A percentile compares a stretch with the other conserved stretches of the same genome.
Evolutionary conservation across 2,888 invertebrate species (phyloP).

Genomic region (Dynastes grantii): DNA sequence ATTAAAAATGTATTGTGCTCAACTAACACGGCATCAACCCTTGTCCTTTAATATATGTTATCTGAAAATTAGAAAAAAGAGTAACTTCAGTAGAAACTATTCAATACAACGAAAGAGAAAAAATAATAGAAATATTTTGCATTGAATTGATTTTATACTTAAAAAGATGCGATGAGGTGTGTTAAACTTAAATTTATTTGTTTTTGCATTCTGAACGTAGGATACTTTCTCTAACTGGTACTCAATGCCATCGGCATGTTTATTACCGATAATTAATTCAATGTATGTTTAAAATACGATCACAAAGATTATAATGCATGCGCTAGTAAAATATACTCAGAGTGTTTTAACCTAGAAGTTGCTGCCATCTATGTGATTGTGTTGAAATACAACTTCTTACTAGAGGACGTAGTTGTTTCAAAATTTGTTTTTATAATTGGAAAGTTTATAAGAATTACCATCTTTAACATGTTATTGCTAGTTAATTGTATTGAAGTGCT

Average conservation of each 20-base stretch:
- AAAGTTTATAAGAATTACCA: not conserved
- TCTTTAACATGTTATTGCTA: not conserved
- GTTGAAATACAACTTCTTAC: not conserved
- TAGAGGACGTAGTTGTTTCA: not conserved
- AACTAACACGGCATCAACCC: too few species aligned
- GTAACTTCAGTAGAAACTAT: too few species aligned
- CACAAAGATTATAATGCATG: not conserved
- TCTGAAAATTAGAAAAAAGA: too few species aligned
- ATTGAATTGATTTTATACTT: too few species aligned
- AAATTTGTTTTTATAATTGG: not conserved
- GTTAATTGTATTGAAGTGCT: too few species aligned
- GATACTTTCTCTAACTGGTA: conserved; percentile 5
- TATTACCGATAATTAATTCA: conserved; percentile 26
- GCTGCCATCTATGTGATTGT: not conserved
- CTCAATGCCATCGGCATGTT: conserved; percentile 24
- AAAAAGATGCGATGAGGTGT: not conserved
- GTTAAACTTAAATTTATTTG: conserved; percentile 35
- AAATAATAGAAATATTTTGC: too few species aligned
- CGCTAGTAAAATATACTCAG: not conserved
- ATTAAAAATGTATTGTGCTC: too few species aligned
- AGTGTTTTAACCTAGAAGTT: not conserved
- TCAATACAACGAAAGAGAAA: too few species aligned
- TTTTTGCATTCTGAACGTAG: conserved; percentile 12
- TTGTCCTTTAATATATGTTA: too few species aligned
- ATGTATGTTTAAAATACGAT: not conserved